Base-by-base conservation (phyloP, 2,888 invertebrate genomes). In the Belgica antarctica region DNA sequence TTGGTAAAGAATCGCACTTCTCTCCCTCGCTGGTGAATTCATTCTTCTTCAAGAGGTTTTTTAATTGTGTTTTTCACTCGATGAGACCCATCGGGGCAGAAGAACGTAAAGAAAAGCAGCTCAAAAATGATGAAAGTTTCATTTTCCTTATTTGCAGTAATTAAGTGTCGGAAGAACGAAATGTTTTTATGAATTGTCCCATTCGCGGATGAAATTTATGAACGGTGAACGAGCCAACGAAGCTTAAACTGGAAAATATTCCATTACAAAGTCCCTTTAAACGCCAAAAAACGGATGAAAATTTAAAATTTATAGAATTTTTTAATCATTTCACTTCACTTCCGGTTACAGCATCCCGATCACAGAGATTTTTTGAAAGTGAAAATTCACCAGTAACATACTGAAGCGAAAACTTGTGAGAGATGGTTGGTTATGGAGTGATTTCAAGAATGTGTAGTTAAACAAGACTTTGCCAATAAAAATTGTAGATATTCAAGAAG, bases 281-380 rank as follows among this genome's bases (percentile, higher is more conserved):
- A n/a, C 41, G 41, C 10, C 41, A 52, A 52, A 52, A 8, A 52
- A 22, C 25, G 61, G 19, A 19, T 28, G 25, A 22, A 12, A 61
- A 61, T 61, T 61, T 61, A n/a, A 61, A 61, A 61, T 61, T 61
- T 61, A 61, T 61, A 61, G 61, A 61, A 61, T 24, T 25, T 61
- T 61, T 61, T 25, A n/a, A 61, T 61, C 24, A 25, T 28, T 61
- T 61, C 15, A 41, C 15, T 41, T 41, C 41, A 12, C 15, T 41
- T 41, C 41, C 15, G 3, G 10, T 41, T 41, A 41, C 41, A 41
- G 41, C 15, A 2, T 41, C 41, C n/a, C 15, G 41, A 5, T 34
- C 15, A 15, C 3, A 10, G 41, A 12, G 3, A 15, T 15, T 5
- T 15, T 41, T 41, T 41, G 15, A 41, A 41, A 41, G n/a, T n/a